Conservation (phyloP, 2,113 vertebrate genomes). For the Phocoena phocoena region DNA sequence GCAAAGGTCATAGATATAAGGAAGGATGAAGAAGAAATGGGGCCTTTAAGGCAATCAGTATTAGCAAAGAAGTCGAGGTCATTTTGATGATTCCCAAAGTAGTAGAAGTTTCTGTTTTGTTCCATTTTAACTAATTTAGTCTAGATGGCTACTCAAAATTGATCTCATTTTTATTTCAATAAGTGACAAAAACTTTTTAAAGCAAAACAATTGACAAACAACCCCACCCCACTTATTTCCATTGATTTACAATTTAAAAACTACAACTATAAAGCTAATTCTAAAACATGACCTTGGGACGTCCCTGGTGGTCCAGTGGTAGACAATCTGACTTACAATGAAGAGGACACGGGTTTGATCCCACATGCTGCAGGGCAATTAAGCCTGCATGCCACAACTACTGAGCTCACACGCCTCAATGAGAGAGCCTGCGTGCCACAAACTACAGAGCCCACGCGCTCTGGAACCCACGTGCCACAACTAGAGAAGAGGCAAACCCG, state of each 20-base stretch:
- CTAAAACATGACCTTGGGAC: neutral
- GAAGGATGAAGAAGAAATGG: neutral
- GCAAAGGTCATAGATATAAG: neutral
- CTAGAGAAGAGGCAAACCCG: no score
- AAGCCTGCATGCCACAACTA: no score
- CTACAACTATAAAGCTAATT: neutral
- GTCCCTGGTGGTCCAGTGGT: no score
- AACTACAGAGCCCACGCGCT: no score
- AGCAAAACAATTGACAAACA: conserved; percentile 19
- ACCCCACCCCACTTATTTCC: neutral
- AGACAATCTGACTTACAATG: no score
- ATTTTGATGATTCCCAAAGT: conserved; percentile 43
- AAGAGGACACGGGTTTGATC: no score
- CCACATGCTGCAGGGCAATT: no score
- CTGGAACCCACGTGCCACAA: no score
- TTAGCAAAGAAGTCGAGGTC: conserved; percentile 28
- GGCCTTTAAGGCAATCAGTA: neutral
- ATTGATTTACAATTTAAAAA: conserved; percentile 21
- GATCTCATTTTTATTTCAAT: conserved; percentile 15
- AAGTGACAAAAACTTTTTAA: conserved; percentile 19
- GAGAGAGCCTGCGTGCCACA: no score
- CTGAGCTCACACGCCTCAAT: no score
- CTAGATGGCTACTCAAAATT: conserved; percentile 4
- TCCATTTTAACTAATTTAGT: conserved; percentile 31
- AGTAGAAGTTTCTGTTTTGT: conserved; percentile 12